Percentiles rank a stretch among this genome's conserved stretches.
phyloP scores from a whole-genome alignment of 1,140 invertebrate species.

The Drosophila pallidifrons region DNA sequence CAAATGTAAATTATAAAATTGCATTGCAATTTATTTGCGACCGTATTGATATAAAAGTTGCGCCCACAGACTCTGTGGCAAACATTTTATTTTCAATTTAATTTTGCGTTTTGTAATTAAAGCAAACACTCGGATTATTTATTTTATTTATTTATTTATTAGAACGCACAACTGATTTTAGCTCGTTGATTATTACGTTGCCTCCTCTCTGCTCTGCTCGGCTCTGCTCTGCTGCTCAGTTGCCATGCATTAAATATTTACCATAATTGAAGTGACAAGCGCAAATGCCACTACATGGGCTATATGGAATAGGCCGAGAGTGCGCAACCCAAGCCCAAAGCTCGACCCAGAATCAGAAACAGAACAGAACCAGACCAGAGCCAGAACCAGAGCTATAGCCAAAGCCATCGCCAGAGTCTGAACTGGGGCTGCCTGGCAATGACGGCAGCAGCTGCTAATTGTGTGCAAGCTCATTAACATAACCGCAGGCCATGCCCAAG shows the following conservation, averaged over 20 bases:
- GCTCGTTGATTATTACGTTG: slow-evolving; percentile 75
- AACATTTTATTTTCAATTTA: slow-evolving; percentile 80
- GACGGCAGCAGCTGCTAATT: slow-evolving; percentile 80
- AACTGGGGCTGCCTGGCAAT: slow-evolving; percentile 30
- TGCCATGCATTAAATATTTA: slow-evolving; percentile 77
- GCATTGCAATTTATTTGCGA: slow-evolving; percentile 63
- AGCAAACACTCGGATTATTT: slow-evolving; percentile 62
- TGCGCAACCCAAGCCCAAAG: slow-evolving; percentile 7
- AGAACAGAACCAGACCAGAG: background rate
- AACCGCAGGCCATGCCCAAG: slow-evolving; percentile 74
- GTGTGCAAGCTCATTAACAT: slow-evolving; percentile 83
- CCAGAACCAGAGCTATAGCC: background rate
- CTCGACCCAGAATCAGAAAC: background rate
- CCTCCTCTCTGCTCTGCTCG: slow-evolving; percentile 9
- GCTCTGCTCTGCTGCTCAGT: slow-evolving; percentile 28
- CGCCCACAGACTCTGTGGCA: slow-evolving; percentile 59
- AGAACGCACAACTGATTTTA: slow-evolving; percentile 78
- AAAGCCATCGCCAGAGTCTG: background rate
- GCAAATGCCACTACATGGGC: slow-evolving; percentile 74
- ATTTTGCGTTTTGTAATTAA: slow-evolving; percentile 79
- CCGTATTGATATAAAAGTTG: slow-evolving; percentile 29
- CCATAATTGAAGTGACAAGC: slow-evolving; percentile 83
- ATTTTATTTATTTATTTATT: slow-evolving; percentile 82
- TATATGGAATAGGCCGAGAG: slow-evolving; percentile 34
- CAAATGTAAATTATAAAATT: slow-evolving; percentile 72